Conservation (phyloP, 1,140 invertebrate species). For the Pogonognathellus flavescens region DNA sequence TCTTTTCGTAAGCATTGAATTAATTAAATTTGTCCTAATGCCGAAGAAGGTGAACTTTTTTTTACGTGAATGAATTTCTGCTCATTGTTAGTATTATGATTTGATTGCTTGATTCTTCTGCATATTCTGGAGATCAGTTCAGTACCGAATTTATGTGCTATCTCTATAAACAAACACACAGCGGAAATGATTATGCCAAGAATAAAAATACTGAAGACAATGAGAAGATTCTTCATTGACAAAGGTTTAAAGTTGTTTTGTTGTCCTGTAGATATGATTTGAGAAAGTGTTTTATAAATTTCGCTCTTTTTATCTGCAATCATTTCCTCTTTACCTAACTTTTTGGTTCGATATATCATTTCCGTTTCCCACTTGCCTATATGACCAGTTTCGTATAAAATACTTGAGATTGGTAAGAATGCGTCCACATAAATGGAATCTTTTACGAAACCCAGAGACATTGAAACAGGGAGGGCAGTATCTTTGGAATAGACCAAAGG, state of each 20-base stretch:
- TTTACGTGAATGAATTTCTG: too few relatives aligned
- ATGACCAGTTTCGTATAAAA: neutral
- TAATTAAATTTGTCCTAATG: too few relatives aligned
- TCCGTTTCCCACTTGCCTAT: neutral
- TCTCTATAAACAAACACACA: neutral
- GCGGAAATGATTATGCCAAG: neutral
- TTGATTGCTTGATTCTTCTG: too few relatives aligned
- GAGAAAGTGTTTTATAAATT: neutral
- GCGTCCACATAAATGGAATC: slow-evolving; percentile 22
- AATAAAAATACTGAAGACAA: neutral
- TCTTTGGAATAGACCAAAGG: neutral
- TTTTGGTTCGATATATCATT: neutral
- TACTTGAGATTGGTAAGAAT: neutral
- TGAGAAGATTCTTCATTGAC: neutral
- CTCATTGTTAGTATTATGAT: too few relatives aligned
- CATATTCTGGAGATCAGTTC: too few relatives aligned
- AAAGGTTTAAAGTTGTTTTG: neutral
- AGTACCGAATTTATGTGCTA: neutral
- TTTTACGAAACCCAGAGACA: neutral
- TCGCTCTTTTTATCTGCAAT: neutral
- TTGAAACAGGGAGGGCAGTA: neutral
- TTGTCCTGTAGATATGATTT: neutral
- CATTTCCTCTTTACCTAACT: neutral
- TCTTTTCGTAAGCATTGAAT: too few relatives aligned
- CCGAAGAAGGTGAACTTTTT: too few relatives aligned